Percentiles rank a stretch among this genome's conserved stretches.
phyloP scores from a whole-genome alignment of 1,140 invertebrate genomes.

The Ganaspis sp. region DNA sequence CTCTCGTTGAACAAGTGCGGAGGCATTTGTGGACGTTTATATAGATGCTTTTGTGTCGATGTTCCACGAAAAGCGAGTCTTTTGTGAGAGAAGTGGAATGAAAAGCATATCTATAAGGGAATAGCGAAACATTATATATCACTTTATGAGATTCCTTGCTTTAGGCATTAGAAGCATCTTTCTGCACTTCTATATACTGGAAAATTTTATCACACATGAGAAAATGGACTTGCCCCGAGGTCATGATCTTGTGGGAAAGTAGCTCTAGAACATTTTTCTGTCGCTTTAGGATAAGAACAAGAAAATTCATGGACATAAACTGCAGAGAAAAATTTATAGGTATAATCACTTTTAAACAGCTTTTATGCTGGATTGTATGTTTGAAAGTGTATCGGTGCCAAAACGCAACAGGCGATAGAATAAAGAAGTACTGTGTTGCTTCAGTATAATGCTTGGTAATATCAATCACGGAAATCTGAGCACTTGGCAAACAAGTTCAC shows the following conservation, averaged over 20 bases:
- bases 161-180: constrained; percentile 16
- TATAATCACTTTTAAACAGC: neutral
- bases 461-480: constrained; percentile 8
- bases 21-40: neutral
- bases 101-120: constrained; percentile 1
- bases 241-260: constrained; percentile 1
- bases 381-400: neutral
- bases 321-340: neutral
- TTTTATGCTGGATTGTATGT: neutral
- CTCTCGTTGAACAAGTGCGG: constrained; percentile 7
- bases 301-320: neutral
- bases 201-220: constrained; percentile 13
- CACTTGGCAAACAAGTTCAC: constrained; percentile 11
- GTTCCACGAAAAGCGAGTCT: constrained; percentile 7
- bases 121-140: constrained; percentile 6
- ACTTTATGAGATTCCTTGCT: neutral
- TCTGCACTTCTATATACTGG: neutral
- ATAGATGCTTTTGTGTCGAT: constrained; percentile 20
- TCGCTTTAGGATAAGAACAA: neutral
- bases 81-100: constrained; percentile 20
- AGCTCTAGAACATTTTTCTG: neutral
- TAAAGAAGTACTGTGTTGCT: neutral
- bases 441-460: neutral
- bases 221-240: constrained; percentile 1
- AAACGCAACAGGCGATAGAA: constrained; percentile 19